Base-by-base conservation (phyloP, 2,888 invertebrate genomes). In the Alloscopus bannaensis region DNA sequence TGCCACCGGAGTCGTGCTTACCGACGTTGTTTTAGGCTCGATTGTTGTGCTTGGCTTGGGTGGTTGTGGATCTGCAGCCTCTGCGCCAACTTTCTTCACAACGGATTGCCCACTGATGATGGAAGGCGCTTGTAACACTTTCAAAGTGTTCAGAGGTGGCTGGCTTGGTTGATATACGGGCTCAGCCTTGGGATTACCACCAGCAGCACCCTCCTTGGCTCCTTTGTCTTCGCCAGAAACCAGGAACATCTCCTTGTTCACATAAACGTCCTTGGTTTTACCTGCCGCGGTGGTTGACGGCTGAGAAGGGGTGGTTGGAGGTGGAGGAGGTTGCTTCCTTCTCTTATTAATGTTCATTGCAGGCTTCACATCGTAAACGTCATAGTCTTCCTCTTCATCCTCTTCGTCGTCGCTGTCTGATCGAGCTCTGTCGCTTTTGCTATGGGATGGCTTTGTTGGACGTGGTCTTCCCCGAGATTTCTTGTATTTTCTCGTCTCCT, bases 211-310 rank as follows among this genome's bases (percentile, higher is more conserved):
- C 2, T 66, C 64, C 11, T 76, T 79, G 22, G 26, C 26, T n/a
- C 71, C 69, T 20, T 57, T 66, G 2, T 83, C 83, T 47, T 84
- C 84, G 16, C 83, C 81, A 22, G 83, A 83, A 31, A 82, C 71
- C 18, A 83, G 40, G 45, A 84, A 84, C 68, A 84, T 84, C 59
- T 81, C 84, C 24, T 72, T 13, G 64, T 83, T 80, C 0, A 84
- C 81, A 36, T 79, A 66, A 52, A 80, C 70, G 16, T 76, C 72
- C 22, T 80, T 81, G 18, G 65, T 60, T 20, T 26, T 68, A 11
- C 29, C 4, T 13, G 29, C 42, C 26, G 66, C 40, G 8, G 36
- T 31, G 3, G 73, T 60, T 1, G 72, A 26, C 0, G 69, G 22
- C 0, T 29, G 2, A 2, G 31, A 13, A 16, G 45, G 1, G 2